Base-by-base conservation (phyloP, 2,113 vertebrate genomes). In the Pelmatolapia mariae region DNA sequence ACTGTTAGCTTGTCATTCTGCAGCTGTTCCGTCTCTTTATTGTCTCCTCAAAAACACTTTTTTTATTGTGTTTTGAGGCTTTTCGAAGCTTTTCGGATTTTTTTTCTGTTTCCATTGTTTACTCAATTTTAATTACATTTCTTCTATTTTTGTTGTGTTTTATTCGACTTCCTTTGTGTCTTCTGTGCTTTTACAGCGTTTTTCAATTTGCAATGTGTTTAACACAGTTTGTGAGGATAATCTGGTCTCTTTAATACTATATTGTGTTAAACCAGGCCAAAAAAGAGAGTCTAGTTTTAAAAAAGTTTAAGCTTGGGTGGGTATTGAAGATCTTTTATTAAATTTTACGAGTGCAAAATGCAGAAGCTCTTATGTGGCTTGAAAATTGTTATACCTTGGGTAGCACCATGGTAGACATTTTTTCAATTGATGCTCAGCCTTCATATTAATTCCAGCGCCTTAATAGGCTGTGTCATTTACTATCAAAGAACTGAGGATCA, bases 381-480 rank as follows among this genome's bases (percentile, higher is more conserved):
- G 26, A 50, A 52, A 78, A 52, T 13, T 33, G 73, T 52, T 52
- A n/a, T 8, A 78, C 45, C 26, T 78, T 33, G 10, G 10, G 10
- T 33, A 33, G 45, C 73, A 52, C 6, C 71, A 50, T 5, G 45
- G 26, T 54, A 54, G 24, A 11, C 3, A 11, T 26, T 9, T 56
- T 22, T 10, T 11, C 33, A 68, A 12, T 45, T 2, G 4, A 52
- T 82, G 33, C 10, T 16, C 13, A 10, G 71, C 85, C 13, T 24
- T 12, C 33, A 31, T 56, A 80, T 80, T 61, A 33, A 81, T 80
- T 43, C 53, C 22, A 68, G 43, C 57, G 40, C 47, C n/a, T 68
- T 92, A 91, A 88, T 92, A 82, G 87, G 26, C 66, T 79, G 78
- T 82, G 56, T 85, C 87, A 81, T 85, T 92, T 59, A 76, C 7